Evolutionary conservation across 2,797 vertebrate species (phyloP).

Genomic region (Meriones psammophilus): DNA sequence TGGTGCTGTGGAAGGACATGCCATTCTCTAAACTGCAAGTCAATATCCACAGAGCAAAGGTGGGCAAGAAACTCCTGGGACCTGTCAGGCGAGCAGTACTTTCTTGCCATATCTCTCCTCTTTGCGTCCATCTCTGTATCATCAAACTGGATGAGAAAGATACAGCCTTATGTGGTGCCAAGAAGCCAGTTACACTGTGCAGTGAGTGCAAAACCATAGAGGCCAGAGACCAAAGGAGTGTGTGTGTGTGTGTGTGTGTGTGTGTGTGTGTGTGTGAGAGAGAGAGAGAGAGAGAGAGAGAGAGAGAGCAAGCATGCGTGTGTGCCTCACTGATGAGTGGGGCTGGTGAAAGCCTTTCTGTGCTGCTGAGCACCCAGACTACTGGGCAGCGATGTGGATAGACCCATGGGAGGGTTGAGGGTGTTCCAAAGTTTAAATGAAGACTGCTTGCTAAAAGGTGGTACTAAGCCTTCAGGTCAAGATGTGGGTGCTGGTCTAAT

Average conservation of each 20-base stretch:
- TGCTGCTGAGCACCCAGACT: not conserved
- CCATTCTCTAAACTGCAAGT: rapidly evolving
- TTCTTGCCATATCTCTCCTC: no score
- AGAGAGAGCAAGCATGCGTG: not conserved
- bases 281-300: not conserved
- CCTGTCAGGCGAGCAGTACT: rapidly evolving
- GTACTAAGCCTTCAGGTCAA: rapidly evolving
- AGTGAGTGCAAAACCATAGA: rapidly evolving
- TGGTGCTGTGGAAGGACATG: not conserved
- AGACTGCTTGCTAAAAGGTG: not conserved
- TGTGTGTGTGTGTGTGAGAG: no score
- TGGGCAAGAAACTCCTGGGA: not conserved
- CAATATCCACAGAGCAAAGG: not conserved
- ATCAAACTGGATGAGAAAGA: not conserved
- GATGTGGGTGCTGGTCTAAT: not conserved
- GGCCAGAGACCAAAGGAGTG: not conserved
- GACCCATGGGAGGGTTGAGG: rapidly evolving
- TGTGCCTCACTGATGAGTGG: rapidly evolving
- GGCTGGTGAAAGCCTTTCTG: not conserved
- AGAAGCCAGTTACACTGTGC: not conserved
- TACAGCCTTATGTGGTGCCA: not conserved
- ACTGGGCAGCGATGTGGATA: no score
- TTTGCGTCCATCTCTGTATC: not conserved
- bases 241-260: no score
- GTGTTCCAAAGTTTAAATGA: not conserved